Evolutionary conservation across 2,888 invertebrate species (phyloP).

Genomic region (Stegana nigrithorax): DNA sequence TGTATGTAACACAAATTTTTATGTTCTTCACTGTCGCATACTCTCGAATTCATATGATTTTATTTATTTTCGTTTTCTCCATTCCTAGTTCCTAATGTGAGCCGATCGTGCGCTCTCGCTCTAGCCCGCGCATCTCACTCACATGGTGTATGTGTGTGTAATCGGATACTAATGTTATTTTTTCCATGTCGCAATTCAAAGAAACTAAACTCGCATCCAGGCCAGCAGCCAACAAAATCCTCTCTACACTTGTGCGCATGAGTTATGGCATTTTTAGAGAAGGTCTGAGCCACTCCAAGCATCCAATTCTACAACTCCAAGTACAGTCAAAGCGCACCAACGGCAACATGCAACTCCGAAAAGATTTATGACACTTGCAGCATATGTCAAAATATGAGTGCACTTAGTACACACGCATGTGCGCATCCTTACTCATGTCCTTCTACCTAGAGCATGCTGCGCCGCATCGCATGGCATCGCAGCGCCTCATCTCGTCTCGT

Average conservation of each 20-base stretch:
- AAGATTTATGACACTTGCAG: slow-evolving; percentile 50
- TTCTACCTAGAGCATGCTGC: not conserved
- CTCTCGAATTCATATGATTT: not conserved
- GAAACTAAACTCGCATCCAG: slow-evolving; percentile 31
- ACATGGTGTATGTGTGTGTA: slow-evolving; percentile 39
- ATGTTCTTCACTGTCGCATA: too few relatives aligned
- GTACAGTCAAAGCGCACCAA: too few relatives aligned
- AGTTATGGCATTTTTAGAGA: slow-evolving; percentile 43
- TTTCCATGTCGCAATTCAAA: slow-evolving; percentile 57
- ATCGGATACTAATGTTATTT: slow-evolving; percentile 61
- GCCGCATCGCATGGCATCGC: too few relatives aligned
- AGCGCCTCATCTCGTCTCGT: not conserved
- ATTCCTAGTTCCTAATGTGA: not conserved
- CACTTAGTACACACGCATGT: too few relatives aligned
- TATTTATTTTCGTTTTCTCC: slow-evolving; percentile 20
- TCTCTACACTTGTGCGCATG: slow-evolving; percentile 14
- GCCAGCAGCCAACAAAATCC: slow-evolving; percentile 16
- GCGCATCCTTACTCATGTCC: too few relatives aligned
- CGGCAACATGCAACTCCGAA: too few relatives aligned
- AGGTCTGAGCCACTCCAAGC: slow-evolving; percentile 19
- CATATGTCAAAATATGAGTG: slow-evolving; percentile 57
- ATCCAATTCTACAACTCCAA: not conserved
- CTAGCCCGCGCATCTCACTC: not conserved
- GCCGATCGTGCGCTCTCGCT: not conserved
- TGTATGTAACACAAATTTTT: slow-evolving; percentile 46